phyloP scores from a whole-genome alignment of 2,113 vertebrate genomes.

The Typhlomys cinereus region DNA sequence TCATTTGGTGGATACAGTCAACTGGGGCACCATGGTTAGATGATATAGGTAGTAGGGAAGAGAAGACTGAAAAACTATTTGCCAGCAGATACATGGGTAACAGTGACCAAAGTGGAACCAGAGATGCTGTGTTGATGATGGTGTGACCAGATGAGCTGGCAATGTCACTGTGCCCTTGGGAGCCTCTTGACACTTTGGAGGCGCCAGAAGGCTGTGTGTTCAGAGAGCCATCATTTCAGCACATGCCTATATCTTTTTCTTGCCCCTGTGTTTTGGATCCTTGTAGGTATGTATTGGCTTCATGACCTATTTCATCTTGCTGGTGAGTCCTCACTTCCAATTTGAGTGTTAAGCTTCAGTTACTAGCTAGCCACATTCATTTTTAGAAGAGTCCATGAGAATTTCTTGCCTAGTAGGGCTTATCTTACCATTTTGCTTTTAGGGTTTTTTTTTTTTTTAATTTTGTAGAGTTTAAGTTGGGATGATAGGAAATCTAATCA shows the following conservation, averaged over 20 bases:
- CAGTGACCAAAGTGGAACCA: background rate
- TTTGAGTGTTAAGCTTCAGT: background rate
- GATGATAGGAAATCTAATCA: background rate
- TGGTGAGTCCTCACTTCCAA: background rate
- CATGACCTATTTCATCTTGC: background rate
- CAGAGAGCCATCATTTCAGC: too few relatives aligned
- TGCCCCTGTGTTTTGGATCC: background rate
- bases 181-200: rapidly evolving
- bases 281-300: background rate
- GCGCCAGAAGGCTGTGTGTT: background rate
- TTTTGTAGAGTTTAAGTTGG: background rate
- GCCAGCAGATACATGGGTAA: too few relatives aligned
- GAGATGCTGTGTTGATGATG: background rate
- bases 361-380: background rate
- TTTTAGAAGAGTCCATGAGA: background rate
- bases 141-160: background rate
- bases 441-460: background rate
- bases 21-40: background rate
- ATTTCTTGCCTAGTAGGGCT: background rate
- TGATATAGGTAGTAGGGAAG: background rate
- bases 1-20: background rate
- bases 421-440: background rate
- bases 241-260: background rate
- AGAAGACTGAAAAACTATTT: background rate
- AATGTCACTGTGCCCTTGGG: background rate